Evolutionary conservation across 2,797 vertebrate genomes (phyloP), one percentile per base, ranked within the genome.

Genomic region (Craterocephalus amniculus): DNA sequence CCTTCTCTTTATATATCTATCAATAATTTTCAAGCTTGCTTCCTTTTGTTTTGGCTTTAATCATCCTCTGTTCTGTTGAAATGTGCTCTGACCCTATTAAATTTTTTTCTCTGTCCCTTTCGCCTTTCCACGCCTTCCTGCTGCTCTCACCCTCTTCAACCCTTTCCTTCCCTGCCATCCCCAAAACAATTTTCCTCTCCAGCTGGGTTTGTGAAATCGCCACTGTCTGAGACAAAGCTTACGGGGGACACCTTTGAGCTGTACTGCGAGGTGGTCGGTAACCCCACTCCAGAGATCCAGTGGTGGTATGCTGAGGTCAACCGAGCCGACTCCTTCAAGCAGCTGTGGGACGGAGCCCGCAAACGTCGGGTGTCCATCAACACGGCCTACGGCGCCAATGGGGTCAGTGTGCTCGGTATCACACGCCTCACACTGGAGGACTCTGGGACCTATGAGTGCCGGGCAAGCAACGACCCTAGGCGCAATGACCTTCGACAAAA

Each of bases 181-280:
- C 14, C 24, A 6, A 87, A 65, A 78, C 87, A 48, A 87, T 88
- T 89, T 79, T 88, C 85, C 69, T 95, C 94, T 96, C 95, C 96
- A 99, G 98, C 97, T 95, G 98, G 98, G 95, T 99, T 99, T 96
- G 96, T 97, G 95, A 99, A 99, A 96, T 99, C 98, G 89, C 98
- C 98, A 88, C 96, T 98, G 96, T 99, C 98, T 93, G 98, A 99
- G 94, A 98, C 96, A 92, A 99, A 99, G 91, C 97, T 99, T 89
- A 99, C 97, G 84, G 98, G 97, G 94, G 98, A 99, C 95, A 96
- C 97, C 94, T 98, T 99, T 95, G 98, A 99, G 96, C 96, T 99
- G 95, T 98, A 99, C 97, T 99, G 98, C 95, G 97, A 99, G 78
- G 98, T 99, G 95, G 95, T 98, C 58, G 98, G 98, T 89, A 96